phyloP scores from a whole-genome alignment of 2,113 vertebrate species.

The Sturnus vulgaris region DNA sequence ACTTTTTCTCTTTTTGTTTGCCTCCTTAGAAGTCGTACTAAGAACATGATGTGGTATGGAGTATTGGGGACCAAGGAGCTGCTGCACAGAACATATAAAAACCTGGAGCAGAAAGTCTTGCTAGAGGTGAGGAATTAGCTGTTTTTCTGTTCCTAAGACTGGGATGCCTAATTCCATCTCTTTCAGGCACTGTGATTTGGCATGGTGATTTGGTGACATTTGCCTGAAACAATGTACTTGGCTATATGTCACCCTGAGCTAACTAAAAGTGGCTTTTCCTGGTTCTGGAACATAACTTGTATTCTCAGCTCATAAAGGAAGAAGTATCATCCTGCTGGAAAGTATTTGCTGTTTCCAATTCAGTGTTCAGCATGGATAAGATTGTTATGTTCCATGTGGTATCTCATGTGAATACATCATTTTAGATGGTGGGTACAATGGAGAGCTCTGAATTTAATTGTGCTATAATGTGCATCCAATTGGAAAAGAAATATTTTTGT shows the following conservation, averaged over 20 bases:
- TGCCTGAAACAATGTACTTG: background rate
- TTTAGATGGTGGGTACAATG: background rate
- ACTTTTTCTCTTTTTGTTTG: background rate
- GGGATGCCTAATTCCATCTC: background rate
- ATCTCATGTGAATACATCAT: background rate
- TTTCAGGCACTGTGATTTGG: background rate
- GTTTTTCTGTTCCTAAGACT: background rate
- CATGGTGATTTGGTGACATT: background rate
- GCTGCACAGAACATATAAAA: slow-evolving; percentile 90
- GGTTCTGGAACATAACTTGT: background rate
- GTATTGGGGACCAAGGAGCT: slow-evolving; percentile 92
- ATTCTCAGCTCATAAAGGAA: background rate
- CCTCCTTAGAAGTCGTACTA: slow-evolving; percentile 86
- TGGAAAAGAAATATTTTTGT: background rate
- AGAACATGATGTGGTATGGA: slow-evolving; percentile 98
- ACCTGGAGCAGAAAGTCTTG: slow-evolving; percentile 90
- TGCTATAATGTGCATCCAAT: background rate
- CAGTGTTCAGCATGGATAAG: background rate
- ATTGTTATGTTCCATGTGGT: background rate
- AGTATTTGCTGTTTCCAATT: background rate
- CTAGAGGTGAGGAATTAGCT: slow-evolving; percentile 81
- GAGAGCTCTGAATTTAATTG: background rate
- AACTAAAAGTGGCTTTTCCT: background rate
- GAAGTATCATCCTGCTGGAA: background rate
- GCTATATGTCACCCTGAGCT: background rate